Evolutionary conservation across 2,797 vertebrate species (phyloP).

Genomic region (Crenichthys baileyi): DNA sequence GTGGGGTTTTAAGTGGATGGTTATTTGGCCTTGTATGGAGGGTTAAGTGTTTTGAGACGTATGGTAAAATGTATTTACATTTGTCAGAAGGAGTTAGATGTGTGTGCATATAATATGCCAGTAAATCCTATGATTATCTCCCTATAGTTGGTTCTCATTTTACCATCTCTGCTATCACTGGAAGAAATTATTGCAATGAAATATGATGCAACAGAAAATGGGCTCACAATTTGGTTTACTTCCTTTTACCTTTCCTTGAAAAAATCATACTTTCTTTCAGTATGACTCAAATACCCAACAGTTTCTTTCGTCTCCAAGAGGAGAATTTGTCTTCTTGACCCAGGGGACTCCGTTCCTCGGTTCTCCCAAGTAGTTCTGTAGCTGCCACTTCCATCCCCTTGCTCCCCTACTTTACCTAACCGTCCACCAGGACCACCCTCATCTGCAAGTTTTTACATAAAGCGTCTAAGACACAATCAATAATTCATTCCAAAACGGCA

Average conservation of each 20-base stretch:
- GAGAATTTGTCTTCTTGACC: slow-evolving; percentile 27
- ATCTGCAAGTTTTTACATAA: slow-evolving; percentile 76
- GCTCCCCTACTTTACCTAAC: slow-evolving; percentile 43
- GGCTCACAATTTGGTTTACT: background rate
- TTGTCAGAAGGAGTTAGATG: background rate
- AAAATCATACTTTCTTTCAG: background rate
- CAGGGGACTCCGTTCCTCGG: slow-evolving; percentile 13
- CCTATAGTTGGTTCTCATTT: background rate
- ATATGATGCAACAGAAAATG: background rate
- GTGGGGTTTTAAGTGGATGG: slow-evolving; percentile 26
- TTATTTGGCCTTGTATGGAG: background rate
- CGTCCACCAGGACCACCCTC: slow-evolving; percentile 66
- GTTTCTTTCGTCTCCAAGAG: slow-evolving; percentile 13
- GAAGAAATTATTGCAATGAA: background rate
- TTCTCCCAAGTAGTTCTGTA: slow-evolving; percentile 40
- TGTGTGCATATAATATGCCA: background rate
- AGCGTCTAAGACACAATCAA: slow-evolving; percentile 78
- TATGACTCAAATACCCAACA: background rate
- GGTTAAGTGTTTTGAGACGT: slow-evolving; percentile 8
- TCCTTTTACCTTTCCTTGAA: too few relatives aligned
- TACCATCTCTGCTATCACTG: background rate
- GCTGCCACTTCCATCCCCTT: slow-evolving; percentile 21
- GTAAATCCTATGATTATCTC: background rate
- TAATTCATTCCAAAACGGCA: slow-evolving; percentile 85
- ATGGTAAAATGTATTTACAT: slow-evolving; percentile 2